phyloP scores from a whole-genome alignment of 2,113 vertebrate genomes.

The Ia io region DNA sequence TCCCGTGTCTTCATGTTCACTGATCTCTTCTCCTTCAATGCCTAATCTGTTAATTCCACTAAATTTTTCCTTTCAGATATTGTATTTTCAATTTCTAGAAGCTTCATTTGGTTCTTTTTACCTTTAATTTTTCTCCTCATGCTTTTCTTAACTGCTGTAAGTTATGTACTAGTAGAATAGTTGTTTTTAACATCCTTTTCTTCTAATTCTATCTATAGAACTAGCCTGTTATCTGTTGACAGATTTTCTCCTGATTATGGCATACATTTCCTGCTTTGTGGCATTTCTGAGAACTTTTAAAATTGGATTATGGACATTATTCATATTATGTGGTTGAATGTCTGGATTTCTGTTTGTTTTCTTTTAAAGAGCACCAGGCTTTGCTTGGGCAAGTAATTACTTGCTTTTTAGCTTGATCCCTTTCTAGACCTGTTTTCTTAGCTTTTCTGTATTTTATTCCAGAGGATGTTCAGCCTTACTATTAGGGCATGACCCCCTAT shows the following conservation, averaged over 20 bases:
- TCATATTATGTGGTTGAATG: neutral
- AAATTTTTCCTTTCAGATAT: neutral
- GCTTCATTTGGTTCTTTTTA: neutral
- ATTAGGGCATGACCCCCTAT: neutral
- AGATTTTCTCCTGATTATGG: neutral
- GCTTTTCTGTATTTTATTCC: neutral
- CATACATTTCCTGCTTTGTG: neutral
- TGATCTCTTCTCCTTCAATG: neutral
- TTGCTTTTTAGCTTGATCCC: neutral
- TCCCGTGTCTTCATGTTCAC: neutral
- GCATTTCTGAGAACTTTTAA: neutral
- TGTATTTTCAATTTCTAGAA: neutral
- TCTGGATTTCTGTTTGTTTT: constrained; percentile 33
- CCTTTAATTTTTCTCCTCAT: neutral
- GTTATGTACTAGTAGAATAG: neutral
- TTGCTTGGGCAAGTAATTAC: neutral
- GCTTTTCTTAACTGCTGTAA: neutral
- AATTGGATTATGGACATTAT: neutral
- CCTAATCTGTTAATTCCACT: neutral
- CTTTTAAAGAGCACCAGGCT: neutral
- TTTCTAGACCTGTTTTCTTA: neutral
- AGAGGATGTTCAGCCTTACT: neutral
- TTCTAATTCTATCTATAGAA: neutral
- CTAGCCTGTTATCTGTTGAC: neutral
- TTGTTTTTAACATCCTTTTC: neutral